Conservation (phyloP, 37 sponge, comb jelly and placozoan genomes). For the Haliclona indistincta region DNA sequence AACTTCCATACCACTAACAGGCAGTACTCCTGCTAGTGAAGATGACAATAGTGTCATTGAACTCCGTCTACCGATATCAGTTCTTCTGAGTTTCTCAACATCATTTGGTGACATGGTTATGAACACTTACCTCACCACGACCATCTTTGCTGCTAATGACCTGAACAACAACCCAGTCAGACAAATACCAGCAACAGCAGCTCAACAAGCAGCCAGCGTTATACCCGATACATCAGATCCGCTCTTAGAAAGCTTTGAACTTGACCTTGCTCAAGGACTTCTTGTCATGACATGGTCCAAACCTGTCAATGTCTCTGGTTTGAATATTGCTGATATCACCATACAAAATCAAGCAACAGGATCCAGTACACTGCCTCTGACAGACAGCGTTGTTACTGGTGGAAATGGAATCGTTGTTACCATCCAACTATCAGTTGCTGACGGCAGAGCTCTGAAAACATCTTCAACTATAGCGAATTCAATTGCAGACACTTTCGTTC, state of each 20-base stretch:
- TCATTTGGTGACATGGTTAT: constrained; percentile 37
- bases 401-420: constrained; percentile 60
- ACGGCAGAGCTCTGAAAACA: constrained; percentile 34
- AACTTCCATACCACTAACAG: constrained; percentile 19
- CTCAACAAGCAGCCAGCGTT: constrained; percentile 48
- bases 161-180: constrained; percentile 59
- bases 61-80: constrained; percentile 48
- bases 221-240: constrained; percentile 62
- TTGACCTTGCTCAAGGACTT: constrained; percentile 55
- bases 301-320: constrained; percentile 39
- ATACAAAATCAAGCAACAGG: constrained; percentile 32
- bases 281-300: constrained; percentile 72
- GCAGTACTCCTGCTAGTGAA: constrained; percentile 40
- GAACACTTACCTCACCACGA: constrained; percentile 74
- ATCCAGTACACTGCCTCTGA: background rate
- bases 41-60: constrained; percentile 15
- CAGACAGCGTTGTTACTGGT: constrained; percentile 37
- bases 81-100: constrained; percentile 32
- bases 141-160: constrained; percentile 61
- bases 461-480: constrained; percentile 52
- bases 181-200: constrained; percentile 51
- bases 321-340: constrained; percentile 25
- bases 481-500: constrained; percentile 62
- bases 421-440: constrained; percentile 37
- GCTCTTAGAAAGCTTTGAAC: constrained; percentile 65